Evolutionary conservation across 2,113 vertebrate species (phyloP).

Genomic region (Ivindomyrus marchei): DNA sequence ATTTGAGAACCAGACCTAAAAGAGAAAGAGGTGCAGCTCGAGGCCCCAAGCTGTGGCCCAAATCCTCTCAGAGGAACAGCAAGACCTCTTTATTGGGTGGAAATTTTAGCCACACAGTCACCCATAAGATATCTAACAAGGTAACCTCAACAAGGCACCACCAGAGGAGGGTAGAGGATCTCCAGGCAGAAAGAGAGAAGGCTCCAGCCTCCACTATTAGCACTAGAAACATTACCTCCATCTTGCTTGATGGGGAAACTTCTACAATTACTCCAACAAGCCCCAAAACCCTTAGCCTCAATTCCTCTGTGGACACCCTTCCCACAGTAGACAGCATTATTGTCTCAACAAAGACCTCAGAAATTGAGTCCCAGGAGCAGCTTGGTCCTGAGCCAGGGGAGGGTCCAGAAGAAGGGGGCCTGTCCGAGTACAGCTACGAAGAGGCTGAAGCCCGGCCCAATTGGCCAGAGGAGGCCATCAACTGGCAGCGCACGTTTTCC

Average conservation of each 20-base stretch:
- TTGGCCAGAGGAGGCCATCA: conserved; percentile 89
- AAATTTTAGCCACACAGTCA: conserved; percentile 8
- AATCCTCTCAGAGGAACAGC: conserved; percentile 42
- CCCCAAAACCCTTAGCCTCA: conserved; percentile 31
- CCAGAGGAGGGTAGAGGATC: conserved; percentile 34
- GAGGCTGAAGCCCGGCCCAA: conserved; percentile 61
- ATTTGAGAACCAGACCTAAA: conserved; percentile 57
- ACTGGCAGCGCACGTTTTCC: conserved; percentile 96
- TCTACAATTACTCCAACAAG: not conserved
- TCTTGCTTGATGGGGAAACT: conserved; percentile 18
- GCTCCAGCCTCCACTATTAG: conserved; percentile 18
- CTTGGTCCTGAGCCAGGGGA: conserved; percentile 51
- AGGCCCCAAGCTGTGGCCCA: conserved; percentile 53
- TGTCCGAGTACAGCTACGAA: conserved; percentile 85
- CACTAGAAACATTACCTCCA: conserved; percentile 31
- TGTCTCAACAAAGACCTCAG: conserved; percentile 72
- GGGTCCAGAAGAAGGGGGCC: conserved; percentile 63
- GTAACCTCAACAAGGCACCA: conserved; percentile 19
- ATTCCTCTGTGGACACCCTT: conserved; percentile 46
- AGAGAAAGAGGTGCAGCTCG: conserved; percentile 22
- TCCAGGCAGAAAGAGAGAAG: conserved; percentile 23
- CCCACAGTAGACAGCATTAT: conserved; percentile 54
- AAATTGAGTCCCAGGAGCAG: conserved; percentile 57
- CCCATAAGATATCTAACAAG: conserved; percentile 32
- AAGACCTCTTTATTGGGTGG: conserved; percentile 42